Evolutionary conservation across 2,113 vertebrate genomes (phyloP), one percentile per base, ranked within the genome.

Genomic region (Lampris incognitus): DNA sequence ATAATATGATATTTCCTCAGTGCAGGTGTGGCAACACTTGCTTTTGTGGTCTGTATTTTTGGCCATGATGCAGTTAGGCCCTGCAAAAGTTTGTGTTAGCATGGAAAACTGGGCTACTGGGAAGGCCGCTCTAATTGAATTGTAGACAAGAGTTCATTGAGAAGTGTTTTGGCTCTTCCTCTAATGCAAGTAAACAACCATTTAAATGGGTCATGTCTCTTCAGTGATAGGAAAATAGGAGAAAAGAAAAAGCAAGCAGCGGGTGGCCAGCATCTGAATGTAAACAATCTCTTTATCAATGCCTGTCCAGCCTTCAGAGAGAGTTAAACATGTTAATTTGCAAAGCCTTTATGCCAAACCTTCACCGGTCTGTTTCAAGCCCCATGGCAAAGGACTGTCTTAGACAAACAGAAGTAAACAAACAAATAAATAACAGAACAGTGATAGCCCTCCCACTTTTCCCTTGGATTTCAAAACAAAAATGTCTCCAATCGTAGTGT

Each of bases 91-190:
- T 88, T 89, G 87, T 86, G 81, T 75, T 79, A 82, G 24, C 67
- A 66, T 79, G 69, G 85, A 89, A 89, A 93, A 87, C 73, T 77
- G 79, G 79, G 83, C 81, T 81, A 78, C 90, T 88, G 85, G 87
- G 92, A 91, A 89, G 88, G 87, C 92, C 89, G 88, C 87, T 88
- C 90, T 94, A 94, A 94, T 94, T 94, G 89, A 94, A 94, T 94
- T 93, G 93, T 94, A 95, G 92, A 95, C 94, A 94, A 95, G 93
- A 94, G 92, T 92, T 93, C 93, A 95, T 94, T 95, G 92, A 94
- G 92, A 84, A 93, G 91, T 81, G 81, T 88, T 89, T 94, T 93
- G 89, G 91, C 90, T 85, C 88, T 86, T 89, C 82, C 89, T 92
- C 93, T 87, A 90, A 93, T 93, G 87, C 91, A 94, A 95, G 93